phyloP scores from a whole-genome alignment of 1,140 invertebrate species.

The Probaryconus sp. region DNA sequence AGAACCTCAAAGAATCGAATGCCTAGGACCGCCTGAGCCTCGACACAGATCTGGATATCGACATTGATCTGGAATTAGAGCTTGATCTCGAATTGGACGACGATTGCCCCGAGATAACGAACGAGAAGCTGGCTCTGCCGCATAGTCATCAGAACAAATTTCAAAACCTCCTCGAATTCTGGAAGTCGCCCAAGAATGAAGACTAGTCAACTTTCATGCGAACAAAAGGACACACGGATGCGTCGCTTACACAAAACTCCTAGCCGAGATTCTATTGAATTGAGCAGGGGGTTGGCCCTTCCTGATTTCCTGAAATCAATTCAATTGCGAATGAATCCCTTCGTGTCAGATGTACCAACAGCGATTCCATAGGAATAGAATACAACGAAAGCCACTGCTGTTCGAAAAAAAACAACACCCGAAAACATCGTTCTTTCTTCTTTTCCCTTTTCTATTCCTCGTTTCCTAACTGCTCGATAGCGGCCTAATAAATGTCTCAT shows the following conservation, averaged over 20 bases:
- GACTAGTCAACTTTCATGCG: slow-evolving; percentile 54
- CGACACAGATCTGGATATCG: slow-evolving; percentile 65
- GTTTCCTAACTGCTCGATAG: no score
- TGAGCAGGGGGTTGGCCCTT: no score
- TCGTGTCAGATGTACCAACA: no score
- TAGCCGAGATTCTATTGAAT: background rate
- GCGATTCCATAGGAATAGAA: no score
- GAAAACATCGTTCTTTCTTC: no score
- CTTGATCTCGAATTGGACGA: slow-evolving; percentile 44
- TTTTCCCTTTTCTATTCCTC: no score
- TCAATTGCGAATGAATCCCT: no score
- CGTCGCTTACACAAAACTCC: no score
- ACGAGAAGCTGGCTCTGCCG: slow-evolving; percentile 74
- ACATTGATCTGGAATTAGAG: slow-evolving; percentile 48
- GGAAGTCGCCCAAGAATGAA: slow-evolving; percentile 72
- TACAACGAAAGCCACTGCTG: no score
- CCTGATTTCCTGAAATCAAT: no score
- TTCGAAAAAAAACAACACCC: no score
- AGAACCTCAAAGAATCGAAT: slow-evolving; percentile 92
- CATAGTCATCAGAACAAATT: slow-evolving; percentile 74
- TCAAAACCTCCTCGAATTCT: slow-evolving; percentile 73
- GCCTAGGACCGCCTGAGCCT: slow-evolving; percentile 82
- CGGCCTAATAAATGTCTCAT: no score
- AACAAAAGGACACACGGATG: background rate
- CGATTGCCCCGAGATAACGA: slow-evolving; percentile 69